Evolutionary conservation across 1,140 invertebrate species (phyloP).

Genomic region (Drosophila jambulina): DNA sequence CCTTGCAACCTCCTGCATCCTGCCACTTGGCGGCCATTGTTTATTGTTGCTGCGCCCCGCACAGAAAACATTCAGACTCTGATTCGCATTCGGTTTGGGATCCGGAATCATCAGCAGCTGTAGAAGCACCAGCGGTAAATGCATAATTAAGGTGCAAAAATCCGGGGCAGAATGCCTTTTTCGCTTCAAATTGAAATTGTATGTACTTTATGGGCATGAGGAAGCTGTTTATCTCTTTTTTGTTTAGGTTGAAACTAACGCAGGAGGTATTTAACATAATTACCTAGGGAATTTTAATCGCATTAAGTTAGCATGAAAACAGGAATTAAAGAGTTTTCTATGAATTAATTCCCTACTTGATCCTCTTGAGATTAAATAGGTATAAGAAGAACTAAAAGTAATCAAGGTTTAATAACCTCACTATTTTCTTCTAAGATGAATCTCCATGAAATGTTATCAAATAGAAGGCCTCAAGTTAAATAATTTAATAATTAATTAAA

Average conservation of each 20-base stretch:
- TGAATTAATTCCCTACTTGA: too few relatives aligned
- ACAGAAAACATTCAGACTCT: slow-evolving; percentile 11
- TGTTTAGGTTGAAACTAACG: neutral
- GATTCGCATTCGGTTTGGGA: neutral
- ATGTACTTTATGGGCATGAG: neutral
- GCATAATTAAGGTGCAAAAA: slow-evolving; percentile 69
- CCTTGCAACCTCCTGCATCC: neutral
- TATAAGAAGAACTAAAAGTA: too few relatives aligned
- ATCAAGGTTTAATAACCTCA: too few relatives aligned
- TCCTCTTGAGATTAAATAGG: neutral
- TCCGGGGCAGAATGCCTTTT: slow-evolving; percentile 11
- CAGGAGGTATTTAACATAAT: neutral
- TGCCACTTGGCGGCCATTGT: slow-evolving; percentile 45
- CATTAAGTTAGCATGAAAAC: too few relatives aligned
- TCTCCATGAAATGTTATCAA: too few relatives aligned
- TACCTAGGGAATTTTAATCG: neutral
- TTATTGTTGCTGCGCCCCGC: slow-evolving; percentile 24
- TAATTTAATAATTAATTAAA: neutral
- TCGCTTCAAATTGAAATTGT: slow-evolving; percentile 28
- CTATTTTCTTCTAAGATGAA: too few relatives aligned
- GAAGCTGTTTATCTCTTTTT: neutral
- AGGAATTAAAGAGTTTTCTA: neutral
- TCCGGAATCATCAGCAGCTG: slow-evolving; percentile 10
- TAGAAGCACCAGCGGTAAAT: slow-evolving; percentile 40
- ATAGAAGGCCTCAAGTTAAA: neutral